phyloP scores from a whole-genome alignment of 2,888 invertebrate species.

The Bibio marci region DNA sequence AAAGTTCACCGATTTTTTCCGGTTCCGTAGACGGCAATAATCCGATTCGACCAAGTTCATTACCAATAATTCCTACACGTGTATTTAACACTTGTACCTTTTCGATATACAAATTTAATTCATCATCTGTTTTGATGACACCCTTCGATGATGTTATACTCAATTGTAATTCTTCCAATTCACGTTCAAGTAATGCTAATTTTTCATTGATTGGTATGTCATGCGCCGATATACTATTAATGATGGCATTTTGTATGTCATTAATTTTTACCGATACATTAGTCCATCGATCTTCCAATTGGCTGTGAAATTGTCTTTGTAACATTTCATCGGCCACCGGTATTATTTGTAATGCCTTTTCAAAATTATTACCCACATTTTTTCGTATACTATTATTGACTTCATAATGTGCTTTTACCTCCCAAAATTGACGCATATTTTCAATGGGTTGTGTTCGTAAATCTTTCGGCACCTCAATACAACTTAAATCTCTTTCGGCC shows the following conservation, averaged over 20 bases:
- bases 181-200: constrained; percentile 54
- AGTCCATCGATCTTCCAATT: constrained; percentile 62
- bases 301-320: constrained; percentile 60
- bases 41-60: constrained; percentile 60
- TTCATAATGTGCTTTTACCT: constrained; percentile 73
- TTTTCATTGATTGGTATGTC: constrained; percentile 60
- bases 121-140: constrained; percentile 68
- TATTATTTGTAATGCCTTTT: constrained; percentile 58
- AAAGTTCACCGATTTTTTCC: constrained; percentile 54
- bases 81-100: constrained; percentile 58
- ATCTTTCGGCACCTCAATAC: constrained; percentile 43
- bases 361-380: constrained; percentile 54
- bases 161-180: constrained; percentile 52
- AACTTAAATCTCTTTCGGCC: constrained; percentile 51
- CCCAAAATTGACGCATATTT: constrained; percentile 73
- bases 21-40: constrained; percentile 49
- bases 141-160: constrained; percentile 56
- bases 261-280: constrained; percentile 44
- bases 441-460: constrained; percentile 43
- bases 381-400: constrained; percentile 60
- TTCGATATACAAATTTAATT: constrained; percentile 64
- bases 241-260: constrained; percentile 46
- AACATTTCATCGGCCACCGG: constrained; percentile 72
- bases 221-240: constrained; percentile 52
- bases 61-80: constrained; percentile 60